phyloP scores from a whole-genome alignment of 2,797 vertebrate genomes.

The Acanthis flammea region DNA sequence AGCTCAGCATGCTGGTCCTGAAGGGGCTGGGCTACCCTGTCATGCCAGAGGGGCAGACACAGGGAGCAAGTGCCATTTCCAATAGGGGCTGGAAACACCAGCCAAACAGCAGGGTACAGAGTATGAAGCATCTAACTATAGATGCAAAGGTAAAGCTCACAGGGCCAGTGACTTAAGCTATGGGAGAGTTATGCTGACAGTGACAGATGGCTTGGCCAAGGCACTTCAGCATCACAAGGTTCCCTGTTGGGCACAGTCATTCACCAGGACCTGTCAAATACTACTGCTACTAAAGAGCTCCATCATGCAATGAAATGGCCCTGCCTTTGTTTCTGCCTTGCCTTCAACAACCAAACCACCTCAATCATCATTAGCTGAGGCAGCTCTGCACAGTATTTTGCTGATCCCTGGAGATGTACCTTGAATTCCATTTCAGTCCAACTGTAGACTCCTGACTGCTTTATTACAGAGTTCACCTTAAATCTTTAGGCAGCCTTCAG shows the following conservation, averaged over 20 bases:
- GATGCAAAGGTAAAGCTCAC: background rate
- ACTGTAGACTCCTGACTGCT: background rate
- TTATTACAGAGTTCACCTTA: background rate
- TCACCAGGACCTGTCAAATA: background rate
- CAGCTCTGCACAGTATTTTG: background rate
- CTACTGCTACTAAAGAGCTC: background rate
- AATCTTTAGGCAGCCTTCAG: background rate
- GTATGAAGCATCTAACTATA: background rate
- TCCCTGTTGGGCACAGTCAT: rapidly evolving
- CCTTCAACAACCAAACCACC: background rate
- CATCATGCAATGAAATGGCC: background rate
- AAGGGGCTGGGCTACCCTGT: background rate
- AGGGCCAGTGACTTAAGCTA: background rate
- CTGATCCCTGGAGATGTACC: background rate
- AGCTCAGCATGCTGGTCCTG: rapidly evolving
- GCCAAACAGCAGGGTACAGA: background rate
- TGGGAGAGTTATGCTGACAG: background rate
- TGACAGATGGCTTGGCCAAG: background rate
- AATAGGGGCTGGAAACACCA: background rate
- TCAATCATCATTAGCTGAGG: background rate
- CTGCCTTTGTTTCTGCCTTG: background rate
- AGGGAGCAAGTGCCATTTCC: background rate
- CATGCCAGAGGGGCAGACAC: rapidly evolving
- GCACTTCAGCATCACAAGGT: background rate
- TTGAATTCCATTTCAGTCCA: background rate